These are phyloP conservation scores for Toxonevra muliebris DNA, from an alignment of 2,888 invertebrate genomes.

Conservation along the genomic window DNA sequence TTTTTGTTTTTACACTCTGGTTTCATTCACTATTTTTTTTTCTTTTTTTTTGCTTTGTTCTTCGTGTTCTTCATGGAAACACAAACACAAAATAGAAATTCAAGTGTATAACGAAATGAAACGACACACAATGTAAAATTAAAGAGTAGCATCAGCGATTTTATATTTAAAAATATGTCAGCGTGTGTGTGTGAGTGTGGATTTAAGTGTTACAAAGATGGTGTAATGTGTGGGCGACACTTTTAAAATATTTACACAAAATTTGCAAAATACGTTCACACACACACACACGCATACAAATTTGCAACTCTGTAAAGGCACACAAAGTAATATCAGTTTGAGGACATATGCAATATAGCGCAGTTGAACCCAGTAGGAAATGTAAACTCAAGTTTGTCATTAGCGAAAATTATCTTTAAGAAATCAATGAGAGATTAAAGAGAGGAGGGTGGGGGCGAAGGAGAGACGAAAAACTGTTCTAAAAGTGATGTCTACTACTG, in stretches of 20 bases:
- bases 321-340: background rate
- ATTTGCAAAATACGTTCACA: slow-evolving; percentile 27
- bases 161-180: background rate
- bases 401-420: no score
- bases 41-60: no score
- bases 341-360: slow-evolving; percentile 1
- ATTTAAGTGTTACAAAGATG: no score
- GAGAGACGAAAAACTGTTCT: no score
- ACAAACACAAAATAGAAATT: background rate
- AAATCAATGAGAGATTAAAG: no score
- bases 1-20: no score
- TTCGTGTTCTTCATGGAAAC: no score
- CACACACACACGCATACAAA: slow-evolving; percentile 19
- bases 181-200: slow-evolving; percentile 9
- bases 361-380: no score
- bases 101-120: background rate
- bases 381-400: no score
- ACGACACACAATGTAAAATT: background rate
- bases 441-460: no score
- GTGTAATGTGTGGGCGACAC: slow-evolving; percentile 13
- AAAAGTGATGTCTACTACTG: no score
- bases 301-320: background rate
- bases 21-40: no score
- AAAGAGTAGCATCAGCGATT: slow-evolving; percentile 2
- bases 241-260: slow-evolving; percentile 37